A percentile compares a stretch with the other conserved stretches of the same genome.
phyloP scores from a whole-genome alignment of 1,140 invertebrate species.

The Drosophila cardini region DNA sequence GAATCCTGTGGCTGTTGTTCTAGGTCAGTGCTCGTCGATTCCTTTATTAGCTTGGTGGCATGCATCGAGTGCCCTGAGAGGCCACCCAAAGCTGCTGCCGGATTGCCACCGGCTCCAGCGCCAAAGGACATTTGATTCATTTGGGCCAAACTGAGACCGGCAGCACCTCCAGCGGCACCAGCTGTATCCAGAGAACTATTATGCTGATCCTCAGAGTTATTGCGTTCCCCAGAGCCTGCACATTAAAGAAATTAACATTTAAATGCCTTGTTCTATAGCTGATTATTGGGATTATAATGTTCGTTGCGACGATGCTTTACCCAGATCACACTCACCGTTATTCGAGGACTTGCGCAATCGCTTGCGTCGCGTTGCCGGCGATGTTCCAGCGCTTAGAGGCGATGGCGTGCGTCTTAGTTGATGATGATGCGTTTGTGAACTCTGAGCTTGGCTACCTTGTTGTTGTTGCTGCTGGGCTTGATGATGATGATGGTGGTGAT shows the following conservation, averaged over 20 bases:
- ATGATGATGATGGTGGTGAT: conserved; percentile 69
- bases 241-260: neutral
- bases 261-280: neutral
- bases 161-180: conserved; percentile 55
- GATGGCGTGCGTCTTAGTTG: conserved; percentile 80
- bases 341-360: conserved; percentile 89
- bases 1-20: conserved; percentile 81
- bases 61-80: conserved; percentile 76
- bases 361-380: conserved; percentile 86
- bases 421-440: conserved; percentile 75
- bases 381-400: conserved; percentile 77
- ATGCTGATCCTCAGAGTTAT: conserved; percentile 85
- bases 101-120: conserved; percentile 46
- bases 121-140: conserved; percentile 84
- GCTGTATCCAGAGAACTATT: conserved; percentile 74
- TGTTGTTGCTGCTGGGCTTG: conserved; percentile 70
- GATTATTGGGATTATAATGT: neutral
- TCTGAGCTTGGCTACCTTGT: conserved; percentile 69
- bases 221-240: conserved; percentile 86
- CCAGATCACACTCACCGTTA: conserved; percentile 80
- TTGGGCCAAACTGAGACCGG: conserved; percentile 79
- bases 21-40: conserved; percentile 71
- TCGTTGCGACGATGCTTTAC: conserved; percentile 69
- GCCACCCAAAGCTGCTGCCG: conserved; percentile 52
- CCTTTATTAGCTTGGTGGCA: conserved; percentile 78